Base-by-base conservation (phyloP, 2,888 invertebrate species). In the Chloromyia formosa region DNA sequence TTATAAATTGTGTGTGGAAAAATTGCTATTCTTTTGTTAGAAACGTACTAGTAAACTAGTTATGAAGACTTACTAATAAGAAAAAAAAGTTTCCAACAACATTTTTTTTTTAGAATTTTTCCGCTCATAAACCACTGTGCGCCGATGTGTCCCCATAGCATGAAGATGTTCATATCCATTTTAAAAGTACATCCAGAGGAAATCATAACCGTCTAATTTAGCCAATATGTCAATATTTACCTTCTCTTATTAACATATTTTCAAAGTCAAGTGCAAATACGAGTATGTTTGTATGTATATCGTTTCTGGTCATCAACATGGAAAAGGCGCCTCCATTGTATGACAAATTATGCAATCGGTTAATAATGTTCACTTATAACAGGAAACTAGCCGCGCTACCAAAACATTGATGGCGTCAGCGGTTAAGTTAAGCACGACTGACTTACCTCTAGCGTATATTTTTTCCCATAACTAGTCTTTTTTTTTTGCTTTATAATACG, bases 371-470 rank as follows among this genome's bases (percentile, higher is more conserved):
- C 27, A 7, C 27, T 35, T n/a, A n/a, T n/a, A 7, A 35, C 27
- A 20, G 22, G 20, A 56, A 56, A 56, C 5, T n/a, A 56, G 20
- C 10, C 56, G 18, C 56, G 18, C 56, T 20, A 56, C 7, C 20
- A 16, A 56, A 56, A 56, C 22, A 18, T 18, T 18, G 56, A 56
- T 56, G 56, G 56, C 56, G 56, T 56, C 18, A 56, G 56, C 56
- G 22, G 56, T 56, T 56, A 56, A 56, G 16, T 56, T 20, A 56
- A 56, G 20, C 18, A 16, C 56, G 3, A 18, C 10, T 56, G 56
- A 56, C 20, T 56, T 20, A 56, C 18, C 2, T 49, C 10, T 49
- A 49, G 49, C 16, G 49, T 12, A 12, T 49, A n/a, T 7, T 49
- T 49, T 12, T 49, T 12, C 49, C 16, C 49, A 49, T 35, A 35